phyloP scores from a whole-genome alignment of 1,140 invertebrate species.

The Drosophila hydei region DNA sequence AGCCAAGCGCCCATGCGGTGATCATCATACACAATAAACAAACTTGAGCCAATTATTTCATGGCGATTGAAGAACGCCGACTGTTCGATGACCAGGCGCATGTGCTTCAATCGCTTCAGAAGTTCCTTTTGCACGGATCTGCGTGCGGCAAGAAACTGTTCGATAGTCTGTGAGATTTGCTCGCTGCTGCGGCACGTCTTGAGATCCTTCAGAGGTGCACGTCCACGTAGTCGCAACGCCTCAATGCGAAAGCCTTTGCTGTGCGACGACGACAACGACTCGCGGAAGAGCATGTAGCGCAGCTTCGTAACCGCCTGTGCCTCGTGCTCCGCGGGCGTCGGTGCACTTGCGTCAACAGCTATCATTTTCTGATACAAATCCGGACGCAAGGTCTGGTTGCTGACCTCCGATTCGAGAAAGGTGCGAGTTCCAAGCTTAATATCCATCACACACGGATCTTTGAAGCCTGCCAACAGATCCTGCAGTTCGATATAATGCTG shows the following conservation, averaged over 20 bases:
- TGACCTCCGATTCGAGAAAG: conserved; percentile 97
- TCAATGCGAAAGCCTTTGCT: conserved; percentile 97
- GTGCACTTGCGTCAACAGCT: conserved; percentile 93
- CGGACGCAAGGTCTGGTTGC: conserved; percentile 90
- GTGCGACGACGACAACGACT: conserved; percentile 96
- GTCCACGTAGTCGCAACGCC: conserved; percentile 93
- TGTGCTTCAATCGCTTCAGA: conserved; percentile 89
- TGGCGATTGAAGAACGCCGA: conserved; percentile 95
- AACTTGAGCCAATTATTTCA: conserved; percentile 97
- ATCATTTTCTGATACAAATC: conserved; percentile 97
- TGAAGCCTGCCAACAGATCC: conserved; percentile 93
- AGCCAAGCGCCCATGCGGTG: conserved; percentile 95
- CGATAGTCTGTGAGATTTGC: conserved; percentile 92
- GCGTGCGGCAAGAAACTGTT: conserved; percentile 89
- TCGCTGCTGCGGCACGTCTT: conserved; percentile 91
- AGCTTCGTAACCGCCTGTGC: conserved; percentile 94
- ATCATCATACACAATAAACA: conserved; percentile 96
- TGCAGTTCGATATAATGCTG: conserved; percentile 96
- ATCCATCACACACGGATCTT: conserved; percentile 95
- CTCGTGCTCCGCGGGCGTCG: conserved; percentile 92
- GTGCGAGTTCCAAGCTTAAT: conserved; percentile 97
- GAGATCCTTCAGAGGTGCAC: conserved; percentile 90
- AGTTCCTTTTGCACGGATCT: conserved; percentile 89
- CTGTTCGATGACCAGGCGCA: conserved; percentile 91
- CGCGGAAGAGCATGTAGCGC: conserved; percentile 97